Base-by-base conservation (phyloP, 1,140 invertebrate species). In the Drosophila asahinai region DNA sequence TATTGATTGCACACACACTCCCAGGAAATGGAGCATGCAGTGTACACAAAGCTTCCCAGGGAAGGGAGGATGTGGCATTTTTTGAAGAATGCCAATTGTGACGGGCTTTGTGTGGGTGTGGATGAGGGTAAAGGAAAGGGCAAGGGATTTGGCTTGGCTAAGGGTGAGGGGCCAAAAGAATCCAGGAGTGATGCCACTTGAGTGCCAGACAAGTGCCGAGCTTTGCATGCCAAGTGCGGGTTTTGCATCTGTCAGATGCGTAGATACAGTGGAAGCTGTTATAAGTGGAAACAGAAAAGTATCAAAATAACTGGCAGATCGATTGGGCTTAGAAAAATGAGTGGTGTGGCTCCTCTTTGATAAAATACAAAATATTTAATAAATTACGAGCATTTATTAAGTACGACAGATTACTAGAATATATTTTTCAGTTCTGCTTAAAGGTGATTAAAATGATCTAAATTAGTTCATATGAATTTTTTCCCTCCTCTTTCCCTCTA, bases 1-100 rank as follows among this genome's bases (percentile, higher is more conserved):
- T 84, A 87, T 87, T 78, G 81, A 87, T 86, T 83, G 61, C 72
- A 51, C 62, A 43, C 57, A 55, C 51, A 58, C 67, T 43, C 49
- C 59, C 51, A 63, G 61, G 45, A 71, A 60, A 61, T 55, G 64
- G 52, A 57, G 36, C 17, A 61, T 27, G 49, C 57, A 45, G 57
- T 7, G 25, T 19, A 22, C 22, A 30, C 42, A 64, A 38, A 67
- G 38, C 60, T 60, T 30, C 59, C 25, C 22, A 22, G 30, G 11
- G 45, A 33, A 33, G 30, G 62, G 30, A 36, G 42, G 62, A 42
- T 59, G 77, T 42, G 68, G 54, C 40, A 27, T 40, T 74, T 52
- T 65, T 70, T 67, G 58, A 67, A 67, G 81, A 83, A 83, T 80
- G 70, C 70, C 70, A 73, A 60, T 72, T 72, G 70, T 47, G 66